A percentile compares a stretch with the other conserved stretches of the same genome.
phyloP scores from a whole-genome alignment of 2,113 vertebrate genomes.

The Otolemur garnettii region DNA sequence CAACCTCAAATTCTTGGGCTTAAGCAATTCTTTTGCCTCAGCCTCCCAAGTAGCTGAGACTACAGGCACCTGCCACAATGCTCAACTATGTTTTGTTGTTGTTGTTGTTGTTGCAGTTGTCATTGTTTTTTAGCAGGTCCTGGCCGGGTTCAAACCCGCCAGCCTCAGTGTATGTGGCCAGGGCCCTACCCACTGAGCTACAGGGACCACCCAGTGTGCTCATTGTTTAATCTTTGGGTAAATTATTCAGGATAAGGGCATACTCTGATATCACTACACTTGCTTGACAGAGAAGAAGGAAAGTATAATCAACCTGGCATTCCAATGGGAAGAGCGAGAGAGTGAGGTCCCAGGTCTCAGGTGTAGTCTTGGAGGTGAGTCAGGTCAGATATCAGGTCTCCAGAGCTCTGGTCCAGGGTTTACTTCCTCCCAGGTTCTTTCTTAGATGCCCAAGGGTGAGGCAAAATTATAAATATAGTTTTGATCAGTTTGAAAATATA shows the following conservation, averaged over 20 bases:
- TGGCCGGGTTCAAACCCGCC: too few species aligned
- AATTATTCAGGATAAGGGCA: not conserved
- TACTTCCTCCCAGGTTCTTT: not conserved
- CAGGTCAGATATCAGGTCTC: not conserved
- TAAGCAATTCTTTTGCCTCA: too few species aligned
- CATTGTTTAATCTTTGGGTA: not conserved
- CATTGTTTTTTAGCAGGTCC: too few species aligned
- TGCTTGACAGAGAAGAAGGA: not conserved
- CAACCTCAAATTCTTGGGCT: too few species aligned
- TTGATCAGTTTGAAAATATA: not conserved
- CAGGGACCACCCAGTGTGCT: too few species aligned
- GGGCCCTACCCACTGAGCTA: too few species aligned
- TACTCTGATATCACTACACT: not conserved
- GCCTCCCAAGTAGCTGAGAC: too few species aligned
- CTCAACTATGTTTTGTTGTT: too few species aligned
- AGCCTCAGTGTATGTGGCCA: too few species aligned
- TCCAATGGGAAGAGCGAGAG: not conserved
- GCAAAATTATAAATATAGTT: not conserved
- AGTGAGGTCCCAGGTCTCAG: not conserved
- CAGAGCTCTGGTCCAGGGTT: not conserved
- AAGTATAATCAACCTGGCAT: not conserved
- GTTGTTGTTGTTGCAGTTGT: too few species aligned
- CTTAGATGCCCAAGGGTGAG: not conserved
- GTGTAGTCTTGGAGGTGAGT: accelerated
- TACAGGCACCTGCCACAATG: too few species aligned